Evolutionary conservation across 2,888 invertebrate species (phyloP).

Genomic region (Acanthoscelides obtectus): DNA sequence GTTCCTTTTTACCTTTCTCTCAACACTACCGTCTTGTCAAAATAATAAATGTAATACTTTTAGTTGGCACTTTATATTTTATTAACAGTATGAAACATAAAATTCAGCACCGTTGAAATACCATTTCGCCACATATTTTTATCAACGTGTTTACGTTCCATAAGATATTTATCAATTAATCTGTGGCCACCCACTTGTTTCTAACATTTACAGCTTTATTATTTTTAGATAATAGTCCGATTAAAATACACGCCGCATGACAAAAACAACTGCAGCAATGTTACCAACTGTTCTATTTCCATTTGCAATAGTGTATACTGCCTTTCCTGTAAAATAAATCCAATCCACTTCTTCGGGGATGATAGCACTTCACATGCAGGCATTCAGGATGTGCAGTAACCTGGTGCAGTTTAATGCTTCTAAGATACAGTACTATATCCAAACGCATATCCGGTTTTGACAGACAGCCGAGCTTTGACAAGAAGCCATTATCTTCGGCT

Average conservation of each 20-base stretch:
- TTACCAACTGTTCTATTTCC: background rate
- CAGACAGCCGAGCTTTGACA: no score
- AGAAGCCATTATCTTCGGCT: no score
- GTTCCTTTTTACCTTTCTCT: background rate
- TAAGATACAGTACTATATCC: no score
- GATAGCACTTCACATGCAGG: no score
- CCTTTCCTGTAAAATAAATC: no score
- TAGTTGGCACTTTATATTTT: background rate
- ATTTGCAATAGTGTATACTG: background rate
- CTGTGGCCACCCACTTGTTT: background rate
- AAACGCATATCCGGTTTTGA: no score
- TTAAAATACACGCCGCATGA: background rate
- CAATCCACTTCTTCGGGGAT: no score
- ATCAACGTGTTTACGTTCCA: background rate
- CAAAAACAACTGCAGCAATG: background rate
- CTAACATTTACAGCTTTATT: background rate
- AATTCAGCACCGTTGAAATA: background rate
- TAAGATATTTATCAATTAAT: background rate
- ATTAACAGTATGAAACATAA: background rate
- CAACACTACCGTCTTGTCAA: background rate
- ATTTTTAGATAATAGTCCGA: background rate
- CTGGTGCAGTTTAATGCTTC: no score
- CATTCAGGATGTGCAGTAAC: no score
- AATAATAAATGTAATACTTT: background rate
- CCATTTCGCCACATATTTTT: background rate